Conservation (phyloP, 2,113 vertebrate species). For the Ptilorrhoa leucosticta region DNA sequence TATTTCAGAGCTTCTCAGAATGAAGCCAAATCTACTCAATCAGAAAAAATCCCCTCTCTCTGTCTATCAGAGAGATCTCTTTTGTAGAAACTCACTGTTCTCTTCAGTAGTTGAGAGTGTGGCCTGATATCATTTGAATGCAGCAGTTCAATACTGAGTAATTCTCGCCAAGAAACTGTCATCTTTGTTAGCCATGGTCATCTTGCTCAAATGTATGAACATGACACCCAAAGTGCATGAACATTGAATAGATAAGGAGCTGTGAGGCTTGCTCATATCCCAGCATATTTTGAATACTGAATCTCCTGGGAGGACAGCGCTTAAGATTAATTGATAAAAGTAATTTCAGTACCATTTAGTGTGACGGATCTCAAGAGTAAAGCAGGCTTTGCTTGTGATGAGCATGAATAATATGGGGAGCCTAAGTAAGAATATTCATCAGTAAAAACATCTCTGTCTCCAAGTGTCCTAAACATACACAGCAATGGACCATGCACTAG, state of each 20-base stretch:
- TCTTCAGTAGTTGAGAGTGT: not conserved
- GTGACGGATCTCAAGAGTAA: constrained; percentile 5
- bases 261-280: not conserved
- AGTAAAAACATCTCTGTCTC: not conserved
- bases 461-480: not conserved
- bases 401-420: not conserved
- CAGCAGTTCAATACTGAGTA: not conserved
- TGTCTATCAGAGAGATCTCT: not conserved
- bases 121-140: not conserved
- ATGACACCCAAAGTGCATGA: not conserved
- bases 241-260: not conserved
- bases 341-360: constrained; percentile 4
- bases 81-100: not conserved
- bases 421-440: not conserved
- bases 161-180: not conserved
- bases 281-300: not conserved
- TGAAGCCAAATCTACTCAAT: not conserved
- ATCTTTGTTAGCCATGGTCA: not conserved
- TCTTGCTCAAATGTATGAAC: not conserved
- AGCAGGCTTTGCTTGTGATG: not conserved
- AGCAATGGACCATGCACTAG: not conserved
- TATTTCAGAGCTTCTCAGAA: not conserved
- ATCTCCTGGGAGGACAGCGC: not conserved
- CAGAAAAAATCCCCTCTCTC: not conserved
- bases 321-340: constrained; percentile 32